Evolutionary conservation across 2,888 invertebrate species (phyloP).

Genomic region (Myathropa florea): DNA sequence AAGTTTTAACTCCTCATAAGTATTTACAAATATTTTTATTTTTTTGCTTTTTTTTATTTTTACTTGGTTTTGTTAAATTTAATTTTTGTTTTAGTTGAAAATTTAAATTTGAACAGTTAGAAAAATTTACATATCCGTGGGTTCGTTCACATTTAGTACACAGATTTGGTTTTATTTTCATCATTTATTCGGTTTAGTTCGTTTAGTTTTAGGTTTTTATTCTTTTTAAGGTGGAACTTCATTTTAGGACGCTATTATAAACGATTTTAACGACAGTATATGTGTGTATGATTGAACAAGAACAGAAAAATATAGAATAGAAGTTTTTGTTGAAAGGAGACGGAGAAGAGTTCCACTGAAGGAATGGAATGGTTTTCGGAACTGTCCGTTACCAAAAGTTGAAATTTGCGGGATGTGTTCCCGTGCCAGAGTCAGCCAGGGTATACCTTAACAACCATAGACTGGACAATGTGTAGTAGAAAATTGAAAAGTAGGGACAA

Average conservation of each 20-base stretch:
- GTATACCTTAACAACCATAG: too few species aligned
- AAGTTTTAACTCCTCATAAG: constrained; percentile 62
- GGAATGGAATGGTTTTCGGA: background rate
- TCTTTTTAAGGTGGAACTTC: background rate
- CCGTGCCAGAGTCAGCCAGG: too few species aligned
- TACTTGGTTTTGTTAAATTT: constrained; percentile 33
- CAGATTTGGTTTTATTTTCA: constrained; percentile 63
- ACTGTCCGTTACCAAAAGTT: too few species aligned
- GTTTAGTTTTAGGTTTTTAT: background rate
- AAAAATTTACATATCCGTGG: constrained; percentile 52
- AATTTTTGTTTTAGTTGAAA: constrained; percentile 20
- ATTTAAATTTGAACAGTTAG: constrained; percentile 39
- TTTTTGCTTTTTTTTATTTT: constrained; percentile 21
- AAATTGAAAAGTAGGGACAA: too few species aligned
- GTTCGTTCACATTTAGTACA: constrained; percentile 49
- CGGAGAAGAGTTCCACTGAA: background rate
- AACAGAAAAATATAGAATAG: background rate
- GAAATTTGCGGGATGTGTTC: too few species aligned
- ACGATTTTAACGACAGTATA: constrained; percentile 17
- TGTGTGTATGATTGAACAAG: background rate
- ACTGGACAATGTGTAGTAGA: too few species aligned
- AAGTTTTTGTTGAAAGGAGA: background rate
- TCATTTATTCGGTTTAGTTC: background rate
- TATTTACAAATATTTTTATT: constrained; percentile 59
- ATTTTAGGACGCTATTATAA: background rate